Percentiles rank a stretch among this genome's conserved stretches.
Conservation (phyloP, 2,888 invertebrate genomes). For the Papilio gigon region DNA sequence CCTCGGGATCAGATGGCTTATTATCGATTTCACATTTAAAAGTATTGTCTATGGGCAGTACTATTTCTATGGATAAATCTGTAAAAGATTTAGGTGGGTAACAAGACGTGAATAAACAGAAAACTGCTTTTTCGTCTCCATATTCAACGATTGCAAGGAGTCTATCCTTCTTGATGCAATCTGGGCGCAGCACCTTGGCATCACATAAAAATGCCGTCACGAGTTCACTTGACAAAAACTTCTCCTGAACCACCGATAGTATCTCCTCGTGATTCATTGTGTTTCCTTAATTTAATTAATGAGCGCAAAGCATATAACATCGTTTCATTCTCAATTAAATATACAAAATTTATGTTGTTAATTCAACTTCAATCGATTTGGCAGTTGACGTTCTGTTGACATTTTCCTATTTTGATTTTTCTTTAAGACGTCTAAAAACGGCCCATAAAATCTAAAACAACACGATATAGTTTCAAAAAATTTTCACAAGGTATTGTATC, state of each 20-base stretch:
- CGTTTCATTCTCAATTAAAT: slow-evolving; percentile 37
- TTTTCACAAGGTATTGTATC: too few species aligned
- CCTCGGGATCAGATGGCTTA: slow-evolving; percentile 82
- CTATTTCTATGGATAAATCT: slow-evolving; percentile 90
- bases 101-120: slow-evolving; percentile 80
- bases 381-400: slow-evolving; percentile 20
- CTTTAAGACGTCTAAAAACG: neutral
- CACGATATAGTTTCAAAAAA: too few species aligned
- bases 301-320: slow-evolving; percentile 41
- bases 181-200: slow-evolving; percentile 76
- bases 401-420: slow-evolving; percentile 18
- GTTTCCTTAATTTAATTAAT: slow-evolving; percentile 49
- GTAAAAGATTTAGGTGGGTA: slow-evolving; percentile 87
- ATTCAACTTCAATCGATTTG: slow-evolving; percentile 35
- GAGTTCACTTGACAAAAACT: slow-evolving; percentile 75
- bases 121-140: slow-evolving; percentile 79
- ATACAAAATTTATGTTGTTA: slow-evolving; percentile 21
- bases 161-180: slow-evolving; percentile 76
- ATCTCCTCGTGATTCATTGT: slow-evolving; percentile 79
- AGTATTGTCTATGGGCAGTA: slow-evolving; percentile 89
- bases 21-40: slow-evolving; percentile 89
- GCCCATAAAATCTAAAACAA: neutral
- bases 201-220: slow-evolving; percentile 76
- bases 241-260: slow-evolving; percentile 76
- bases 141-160: slow-evolving; percentile 76